These are phyloP conservation scores for Oryctolagus cuniculus DNA, from an alignment of 2,113 vertebrate genomes.

Conservation along the genomic window mOryCun1.1 NC_091448.1:32377501-32378000, in stretches of 20 bases:
- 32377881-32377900: not conserved
- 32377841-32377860: not conserved
- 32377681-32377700: not conserved
- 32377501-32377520: not conserved
- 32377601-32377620: not conserved
- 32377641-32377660: not conserved
- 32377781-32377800: not conserved
- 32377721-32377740: not conserved
- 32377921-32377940: not conserved
- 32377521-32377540: not conserved
- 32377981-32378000: not conserved
- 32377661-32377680: not conserved
- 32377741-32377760: not conserved
- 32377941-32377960: not conserved
- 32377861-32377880: not conserved
- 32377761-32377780: not conserved
- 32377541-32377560: not conserved
- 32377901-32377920: not conserved
- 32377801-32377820: not conserved
- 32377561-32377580: not conserved
- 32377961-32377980: not conserved
- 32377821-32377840: not conserved
- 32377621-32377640: not conserved
- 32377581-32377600: not conserved
- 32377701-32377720: not conserved